Percentiles rank a stretch among this genome's conserved stretches.
These are phyloP conservation scores for Rhagonycha fulva DNA, from an alignment of 2,888 invertebrate genomes.

Conservation along the genomic window DNA sequence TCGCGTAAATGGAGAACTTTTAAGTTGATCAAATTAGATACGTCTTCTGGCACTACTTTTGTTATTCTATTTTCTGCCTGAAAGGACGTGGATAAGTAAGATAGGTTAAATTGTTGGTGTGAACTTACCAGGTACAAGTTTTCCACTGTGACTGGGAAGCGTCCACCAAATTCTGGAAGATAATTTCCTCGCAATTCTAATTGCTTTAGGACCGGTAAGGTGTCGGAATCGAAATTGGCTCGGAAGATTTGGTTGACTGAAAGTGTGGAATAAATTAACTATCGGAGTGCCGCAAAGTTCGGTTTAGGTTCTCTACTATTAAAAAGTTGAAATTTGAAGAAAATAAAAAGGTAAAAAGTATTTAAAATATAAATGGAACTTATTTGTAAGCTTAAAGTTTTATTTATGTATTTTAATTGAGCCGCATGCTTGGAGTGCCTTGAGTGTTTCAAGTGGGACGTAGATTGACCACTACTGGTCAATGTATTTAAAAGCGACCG, in stretches of 20 bases:
- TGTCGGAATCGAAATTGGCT: conserved; percentile 43
- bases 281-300: background rate
- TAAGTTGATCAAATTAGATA: conserved; percentile 64
- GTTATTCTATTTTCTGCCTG: conserved; percentile 71
- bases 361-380: background rate
- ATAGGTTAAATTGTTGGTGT: background rate
- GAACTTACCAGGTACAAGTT: conserved; percentile 66
- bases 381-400: background rate
- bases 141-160: conserved; percentile 62
- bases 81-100: background rate
- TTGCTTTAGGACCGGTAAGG: conserved; percentile 54
- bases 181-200: conserved; percentile 62
- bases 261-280: too few relatives aligned
- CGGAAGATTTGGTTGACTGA: conserved; percentile 48
- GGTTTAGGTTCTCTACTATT: background rate
- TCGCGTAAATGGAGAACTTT: conserved; percentile 73
- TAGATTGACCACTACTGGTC: background rate
- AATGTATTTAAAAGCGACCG: background rate
- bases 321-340: background rate
- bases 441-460: background rate
- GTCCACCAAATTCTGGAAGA: conserved; percentile 54
- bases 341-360: background rate
- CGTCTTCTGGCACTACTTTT: conserved; percentile 64
- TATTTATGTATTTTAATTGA: background rate
- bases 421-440: background rate